These are phyloP conservation scores for Plebejus melissa DNA, from an alignment of 2,888 invertebrate genomes.

Conservation along the genomic window DNA sequence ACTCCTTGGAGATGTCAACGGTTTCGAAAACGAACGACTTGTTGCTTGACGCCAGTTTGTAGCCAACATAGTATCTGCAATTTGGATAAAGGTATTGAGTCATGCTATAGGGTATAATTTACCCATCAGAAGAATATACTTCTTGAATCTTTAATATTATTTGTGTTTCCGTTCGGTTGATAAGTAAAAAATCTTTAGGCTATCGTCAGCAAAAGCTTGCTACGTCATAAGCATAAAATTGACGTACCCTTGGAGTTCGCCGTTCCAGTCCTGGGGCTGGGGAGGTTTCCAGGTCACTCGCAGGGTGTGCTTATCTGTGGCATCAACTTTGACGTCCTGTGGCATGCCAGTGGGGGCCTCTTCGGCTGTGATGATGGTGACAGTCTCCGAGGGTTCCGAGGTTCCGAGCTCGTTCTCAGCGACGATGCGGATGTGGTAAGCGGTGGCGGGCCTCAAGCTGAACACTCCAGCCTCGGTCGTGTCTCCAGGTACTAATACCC, in stretches of 20 bases:
- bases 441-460: conserved; percentile 92
- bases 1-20: conserved; percentile 94
- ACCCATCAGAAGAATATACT: background rate
- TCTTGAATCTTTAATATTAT: background rate
- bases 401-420: conserved; percentile 96
- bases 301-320: conserved; percentile 91
- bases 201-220: too few species aligned
- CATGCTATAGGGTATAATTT: background rate
- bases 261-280: conserved; percentile 93
- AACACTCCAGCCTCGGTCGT: conserved; percentile 94
- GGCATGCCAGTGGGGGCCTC: conserved; percentile 93
- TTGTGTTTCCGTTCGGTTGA: background rate
- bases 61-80: conserved; percentile 93
- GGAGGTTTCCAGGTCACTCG: conserved; percentile 95
- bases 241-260: conserved; percentile 84
- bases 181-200: too few species aligned
- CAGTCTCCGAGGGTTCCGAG: conserved; percentile 95
- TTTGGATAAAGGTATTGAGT: background rate
- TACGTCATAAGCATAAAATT: background rate
- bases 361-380: conserved; percentile 96
- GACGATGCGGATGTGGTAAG: conserved; percentile 94
- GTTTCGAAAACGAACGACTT: conserved; percentile 94
- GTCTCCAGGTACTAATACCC: conserved; percentile 93
- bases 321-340: conserved; percentile 90
- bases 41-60: conserved; percentile 90